Evolutionary conservation across 2,888 invertebrate species (phyloP), one percentile per base, ranked within the genome.

Genomic region (Drosophila percnosoma): DNA sequence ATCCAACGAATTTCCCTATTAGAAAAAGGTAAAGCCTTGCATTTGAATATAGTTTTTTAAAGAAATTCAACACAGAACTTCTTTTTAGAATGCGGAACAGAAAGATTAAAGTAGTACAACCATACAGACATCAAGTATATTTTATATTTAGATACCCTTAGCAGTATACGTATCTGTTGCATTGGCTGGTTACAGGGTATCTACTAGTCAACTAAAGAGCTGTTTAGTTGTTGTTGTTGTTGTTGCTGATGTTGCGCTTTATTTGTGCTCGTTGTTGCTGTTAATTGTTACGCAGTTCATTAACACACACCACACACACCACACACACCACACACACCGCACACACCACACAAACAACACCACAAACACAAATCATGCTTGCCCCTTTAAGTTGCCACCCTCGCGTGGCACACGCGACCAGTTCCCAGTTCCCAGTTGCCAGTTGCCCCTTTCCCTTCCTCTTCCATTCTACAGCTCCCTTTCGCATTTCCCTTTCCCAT

Each of bases 211-310:
- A 0, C 3, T 10, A 4, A n/a, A 1, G 18, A 3, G 3, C 4
- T 60, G 18, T 15, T 33, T 8, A 13, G 18, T 15, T 13, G 36
- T 54, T 70, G 57, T 53, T 70, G 57, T 53, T 57, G 52, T 24
- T 57, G 52, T 68, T 73, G 76, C 67, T 75, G 45, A 52, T 77
- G 69, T 73, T 84, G 78, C 67, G 68, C 65, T 67, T 73, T 76
- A 63, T 68, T 77, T 68, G 67, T 68, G 63, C 21, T 64, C 58
- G 73, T 59, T 77, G 81, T 80, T 88, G 84, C 66, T 72, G 75
- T 88, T 87, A 87, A 87, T 87, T 87, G 87, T 84, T 87, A 75
- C 78, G 89, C 87, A 83, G 87, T 89, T 89, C 89, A 87, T 87
- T 87, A 87, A 84, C 89, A 80, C 82, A 79, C 80, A 68, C 63